phyloP scores from a whole-genome alignment of 2,888 invertebrate genomes.

The Notodromas monacha region DNA sequence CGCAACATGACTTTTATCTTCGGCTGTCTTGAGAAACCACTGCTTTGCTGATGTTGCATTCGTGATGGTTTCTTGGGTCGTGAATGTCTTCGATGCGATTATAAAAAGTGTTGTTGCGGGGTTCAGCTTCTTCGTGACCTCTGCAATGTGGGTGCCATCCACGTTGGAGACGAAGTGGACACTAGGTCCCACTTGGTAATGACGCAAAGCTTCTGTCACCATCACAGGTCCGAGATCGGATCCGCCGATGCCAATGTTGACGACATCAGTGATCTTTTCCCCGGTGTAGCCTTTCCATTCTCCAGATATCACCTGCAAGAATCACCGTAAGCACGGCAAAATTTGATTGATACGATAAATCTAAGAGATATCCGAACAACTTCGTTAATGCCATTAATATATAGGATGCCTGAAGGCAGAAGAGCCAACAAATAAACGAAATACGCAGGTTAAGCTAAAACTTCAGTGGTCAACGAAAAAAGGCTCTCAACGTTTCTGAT shows the following conservation, averaged over 20 bases:
- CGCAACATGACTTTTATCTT: conserved; percentile 59
- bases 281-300: conserved; percentile 45
- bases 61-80: conserved; percentile 90
- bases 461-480: too few species aligned
- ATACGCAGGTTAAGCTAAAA: too few species aligned
- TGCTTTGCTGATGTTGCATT: conserved; percentile 90
- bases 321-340: neutral
- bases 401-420: too few species aligned
- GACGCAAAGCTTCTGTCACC: conserved; percentile 91
- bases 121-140: conserved; percentile 54
- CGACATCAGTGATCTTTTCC: conserved; percentile 73
- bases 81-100: conserved; percentile 95
- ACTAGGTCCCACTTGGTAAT: conserved; percentile 50
- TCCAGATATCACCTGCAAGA: conserved; percentile 19
- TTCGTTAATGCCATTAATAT: too few species aligned
- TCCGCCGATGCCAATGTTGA: conserved; percentile 97
- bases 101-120: conserved; percentile 87
- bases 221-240: conserved; percentile 93
- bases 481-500: too few species aligned
- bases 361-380: too few species aligned
- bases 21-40: conserved; percentile 61
- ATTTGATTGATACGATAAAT: too few species aligned
- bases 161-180: conserved; percentile 94
- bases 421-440: too few species aligned
- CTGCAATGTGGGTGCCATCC: conserved; percentile 89